phyloP scores from a whole-genome alignment of 2,113 vertebrate genomes.

The Phaetusa simplex region DNA sequence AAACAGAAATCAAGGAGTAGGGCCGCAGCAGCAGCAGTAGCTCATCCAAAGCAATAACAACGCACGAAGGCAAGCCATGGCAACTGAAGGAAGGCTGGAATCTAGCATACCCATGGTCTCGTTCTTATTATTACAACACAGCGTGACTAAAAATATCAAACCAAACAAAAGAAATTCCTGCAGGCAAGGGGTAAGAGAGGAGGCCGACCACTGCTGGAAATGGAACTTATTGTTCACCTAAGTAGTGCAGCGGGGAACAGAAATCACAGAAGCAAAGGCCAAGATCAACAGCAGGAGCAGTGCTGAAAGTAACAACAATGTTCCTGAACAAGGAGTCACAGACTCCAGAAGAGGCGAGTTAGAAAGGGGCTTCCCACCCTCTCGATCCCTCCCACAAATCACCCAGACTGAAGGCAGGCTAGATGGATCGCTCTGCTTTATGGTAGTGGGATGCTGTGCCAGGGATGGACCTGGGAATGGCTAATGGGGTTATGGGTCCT shows the following conservation, averaged over 20 bases:
- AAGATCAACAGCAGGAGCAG: constrained; percentile 55
- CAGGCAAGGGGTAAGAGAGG: constrained; percentile 65
- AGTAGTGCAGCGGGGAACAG: constrained; percentile 37
- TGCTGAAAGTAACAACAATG: constrained; percentile 11
- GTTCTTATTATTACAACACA: constrained; percentile 64
- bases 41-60: constrained; percentile 62
- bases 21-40: constrained; percentile 31
- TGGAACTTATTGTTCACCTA: constrained; percentile 64
- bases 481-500: neutral
- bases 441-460: neutral
- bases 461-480: neutral
- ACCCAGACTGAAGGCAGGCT: neutral
- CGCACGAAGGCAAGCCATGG: neutral
- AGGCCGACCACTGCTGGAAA: constrained; percentile 60
- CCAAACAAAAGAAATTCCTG: constrained; percentile 62
- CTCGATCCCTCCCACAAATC: neutral
- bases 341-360: neutral
- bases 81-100: constrained; percentile 40
- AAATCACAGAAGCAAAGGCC: constrained; percentile 53
- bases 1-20: constrained; percentile 51
- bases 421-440: neutral
- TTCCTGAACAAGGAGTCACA: constrained; percentile 27
- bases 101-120: constrained; percentile 42
- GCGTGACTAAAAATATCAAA: constrained; percentile 66
- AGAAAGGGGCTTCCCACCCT: neutral